Conservation (phyloP, 2,888 invertebrate species). For the Drosophila mercatorum region DNA sequence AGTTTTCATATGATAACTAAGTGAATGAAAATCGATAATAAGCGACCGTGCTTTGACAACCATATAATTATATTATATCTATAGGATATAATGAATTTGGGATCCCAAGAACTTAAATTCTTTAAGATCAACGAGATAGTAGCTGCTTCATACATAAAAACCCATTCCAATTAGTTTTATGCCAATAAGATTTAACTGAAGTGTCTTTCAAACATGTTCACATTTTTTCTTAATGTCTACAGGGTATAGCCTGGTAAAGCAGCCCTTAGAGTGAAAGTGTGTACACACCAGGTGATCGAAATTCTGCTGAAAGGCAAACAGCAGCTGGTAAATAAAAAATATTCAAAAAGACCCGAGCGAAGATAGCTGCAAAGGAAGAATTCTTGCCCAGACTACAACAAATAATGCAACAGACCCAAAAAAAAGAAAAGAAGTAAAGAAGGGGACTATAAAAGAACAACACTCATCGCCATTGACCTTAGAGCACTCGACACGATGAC, state of each 20-base stretch:
- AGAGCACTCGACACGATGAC: conserved; percentile 34
- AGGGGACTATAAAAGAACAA: neutral
- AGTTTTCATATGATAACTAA: neutral
- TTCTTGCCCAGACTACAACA: conserved; percentile 6
- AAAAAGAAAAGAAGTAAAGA: neutral
- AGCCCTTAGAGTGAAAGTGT: conserved; percentile 47
- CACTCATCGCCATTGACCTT: conserved; percentile 54
- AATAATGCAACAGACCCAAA: conserved; percentile 13
- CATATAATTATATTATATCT: no score
- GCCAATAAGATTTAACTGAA: neutral
- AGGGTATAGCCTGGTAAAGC: conserved; percentile 3
- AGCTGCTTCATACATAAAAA: neutral
- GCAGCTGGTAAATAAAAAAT: conserved; percentile 31
- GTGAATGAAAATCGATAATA: neutral
- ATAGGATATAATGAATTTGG: no score
- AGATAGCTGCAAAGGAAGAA: conserved; percentile 11
- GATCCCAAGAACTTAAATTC: neutral
- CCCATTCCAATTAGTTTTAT: neutral
- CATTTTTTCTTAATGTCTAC: neutral
- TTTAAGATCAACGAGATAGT: no score
- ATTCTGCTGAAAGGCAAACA: conserved; percentile 24
- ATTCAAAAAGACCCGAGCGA: neutral
- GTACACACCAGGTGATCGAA: conserved; percentile 31
- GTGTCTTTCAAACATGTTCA: neutral
- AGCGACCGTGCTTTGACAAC: neutral